Base-by-base conservation (phyloP, 2,113 vertebrate genomes). In the Percina caprodes region DNA sequence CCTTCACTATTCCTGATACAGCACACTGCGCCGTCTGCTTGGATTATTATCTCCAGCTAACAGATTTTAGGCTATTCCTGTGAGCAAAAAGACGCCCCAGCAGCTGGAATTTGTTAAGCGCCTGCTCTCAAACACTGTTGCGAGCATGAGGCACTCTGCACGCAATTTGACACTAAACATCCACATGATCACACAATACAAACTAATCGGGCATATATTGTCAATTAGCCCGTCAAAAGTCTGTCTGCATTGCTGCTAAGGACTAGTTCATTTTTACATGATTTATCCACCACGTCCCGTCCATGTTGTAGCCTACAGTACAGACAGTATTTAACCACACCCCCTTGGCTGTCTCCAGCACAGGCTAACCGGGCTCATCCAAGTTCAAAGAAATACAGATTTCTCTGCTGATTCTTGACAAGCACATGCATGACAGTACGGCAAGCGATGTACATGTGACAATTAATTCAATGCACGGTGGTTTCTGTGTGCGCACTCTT, bases 301-400 rank as follows among this genome's bases (percentile, higher is more conserved):
- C 95, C 94, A 91, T 94, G 97, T 96, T 96, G 95, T 96, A 30
- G 30, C 30, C 30, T 30, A 97, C 96, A 96, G 96, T 96, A 96
- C 92, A 89, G 93, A 95, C 96, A 96, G 96, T 92, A 85, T 94
- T 95, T 96, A 93, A 96, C 96, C 97, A 96, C 97, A 95, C 97
- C 97, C 96, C 96, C 94, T 92, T 88, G 88, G 91, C 92, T 92
- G 94, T 94, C 95, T 96, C 94, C 94, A 92, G 95, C 90, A 66
- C 72, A 83, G 76, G 42, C 84, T 74, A 95, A 91, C 92, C 93
- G 83, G 68, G 79, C 89, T 95, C 94, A 91, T 93, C 89, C 93
- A 94, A 96, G 95, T 96, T 96, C 95, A 96, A 94, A 95, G 89
- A 93, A 96, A 94, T 69, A 33, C 45, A 62, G 77, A 73, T 85